phyloP scores from a whole-genome alignment of 2,797 vertebrate genomes.

The Chloroceryle inda region DNA sequence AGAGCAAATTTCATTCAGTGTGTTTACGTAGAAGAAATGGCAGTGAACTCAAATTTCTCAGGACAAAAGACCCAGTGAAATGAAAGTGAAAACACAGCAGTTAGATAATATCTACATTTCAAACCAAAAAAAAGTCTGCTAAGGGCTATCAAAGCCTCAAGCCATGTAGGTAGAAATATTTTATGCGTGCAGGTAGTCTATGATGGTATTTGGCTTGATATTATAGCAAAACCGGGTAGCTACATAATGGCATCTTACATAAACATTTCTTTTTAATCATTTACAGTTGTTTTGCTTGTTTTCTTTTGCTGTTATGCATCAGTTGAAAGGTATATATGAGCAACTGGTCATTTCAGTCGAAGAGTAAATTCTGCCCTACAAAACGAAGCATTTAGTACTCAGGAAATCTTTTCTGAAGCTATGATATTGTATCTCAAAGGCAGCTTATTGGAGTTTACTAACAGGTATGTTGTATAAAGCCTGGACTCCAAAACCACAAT shows the following conservation, averaged over 20 bases:
- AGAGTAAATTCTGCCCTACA: not conserved
- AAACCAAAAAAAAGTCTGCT: not conserved
- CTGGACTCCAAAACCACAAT: not conserved
- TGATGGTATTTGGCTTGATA: not conserved
- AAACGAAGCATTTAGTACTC: not conserved
- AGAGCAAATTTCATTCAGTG: not conserved
- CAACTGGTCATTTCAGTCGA: slow-evolving; percentile 12
- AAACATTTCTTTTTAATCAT: slow-evolving; percentile 1
- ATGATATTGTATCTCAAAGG: not conserved
- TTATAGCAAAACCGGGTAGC: slow-evolving; percentile 11
- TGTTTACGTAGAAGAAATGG: not conserved
- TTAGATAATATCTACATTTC: slow-evolving; percentile 12
- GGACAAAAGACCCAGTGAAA: not conserved
- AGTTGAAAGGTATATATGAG: slow-evolving; percentile 1
- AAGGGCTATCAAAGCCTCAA: not conserved
- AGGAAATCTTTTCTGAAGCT: not conserved
- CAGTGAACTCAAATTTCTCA: not conserved
- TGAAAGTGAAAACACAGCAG: not conserved
- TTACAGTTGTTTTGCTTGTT: slow-evolving; percentile 1
- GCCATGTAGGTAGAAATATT: slow-evolving; percentile 9
- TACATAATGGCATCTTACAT: not conserved
- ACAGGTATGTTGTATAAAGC: not conserved
- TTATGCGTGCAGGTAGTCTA: not conserved
- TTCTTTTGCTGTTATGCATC: not conserved
- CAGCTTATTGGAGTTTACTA: not conserved